Base-by-base conservation (phyloP, 2,113 vertebrate species). In the Amia ocellicauda region DNA sequence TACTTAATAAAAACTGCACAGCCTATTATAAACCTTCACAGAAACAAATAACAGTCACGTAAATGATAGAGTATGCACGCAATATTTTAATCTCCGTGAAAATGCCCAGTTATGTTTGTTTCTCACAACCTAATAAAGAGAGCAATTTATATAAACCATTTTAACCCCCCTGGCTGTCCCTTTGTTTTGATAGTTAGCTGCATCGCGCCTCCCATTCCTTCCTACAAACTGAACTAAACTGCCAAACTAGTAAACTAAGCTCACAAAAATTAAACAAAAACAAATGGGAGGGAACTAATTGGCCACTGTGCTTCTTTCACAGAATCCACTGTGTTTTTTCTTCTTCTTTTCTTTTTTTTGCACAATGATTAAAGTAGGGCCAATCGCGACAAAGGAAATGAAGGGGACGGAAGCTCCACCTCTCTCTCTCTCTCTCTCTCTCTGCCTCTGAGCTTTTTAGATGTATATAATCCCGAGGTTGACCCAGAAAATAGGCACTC, bases 381-480 rank as follows among this genome's bases (percentile, higher is more conserved):
- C 88, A 90, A 89, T 90, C 71, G 82, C 81, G 87, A 86, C 80
- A 85, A 85, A 83, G 84, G 63, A 53, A 78, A 80, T 70, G 70
- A 68, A 69, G 76, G 77, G 75, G 75, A 79, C 72, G 64, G 72
- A 78, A 64, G 76, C 83, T 79, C 83, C 84, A 75, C 84, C 85
- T 74, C 85, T 23, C 62, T 9, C 36, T 78, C 77, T 68, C 67
- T 61, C n/a, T n/a, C 50, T 11, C 77, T 60, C 78, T 67, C 81
- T 79, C 79, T 83, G 78, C 80, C 81, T 83, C 85, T 70, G 69
- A 84, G 81, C 72, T 74, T 81, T 83, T 85, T 79, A 83, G 62
- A 85, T 85, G 83, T 85, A 86, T 88, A 88, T 88, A 90, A 88
- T 86, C 83, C 79, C 81, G 64, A 82, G 85, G 85, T 84, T 89